Evolutionary conservation across 2,797 vertebrate species (phyloP).

Genomic region (Danio kyathit): DNA sequence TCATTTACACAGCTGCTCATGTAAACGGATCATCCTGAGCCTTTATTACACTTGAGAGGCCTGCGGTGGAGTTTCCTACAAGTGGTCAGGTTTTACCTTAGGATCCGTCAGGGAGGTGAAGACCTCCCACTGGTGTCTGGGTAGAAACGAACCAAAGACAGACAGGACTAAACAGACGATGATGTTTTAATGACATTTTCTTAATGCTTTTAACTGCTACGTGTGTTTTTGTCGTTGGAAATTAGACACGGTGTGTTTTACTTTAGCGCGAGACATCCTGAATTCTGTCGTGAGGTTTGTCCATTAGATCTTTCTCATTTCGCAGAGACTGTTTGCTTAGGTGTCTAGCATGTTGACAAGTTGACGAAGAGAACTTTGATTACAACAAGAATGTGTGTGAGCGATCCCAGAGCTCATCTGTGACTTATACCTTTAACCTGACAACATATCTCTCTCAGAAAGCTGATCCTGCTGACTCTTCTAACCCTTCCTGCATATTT

Average conservation of each 20-base stretch:
- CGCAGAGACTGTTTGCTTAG: slow-evolving; percentile 14
- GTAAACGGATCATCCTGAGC: slow-evolving; percentile 52
- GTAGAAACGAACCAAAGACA: slow-evolving; percentile 26
- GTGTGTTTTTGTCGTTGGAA: slow-evolving; percentile 31
- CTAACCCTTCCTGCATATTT: slow-evolving; percentile 51
- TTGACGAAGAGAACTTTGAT: slow-evolving; percentile 34
- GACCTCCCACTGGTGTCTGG: slow-evolving; percentile 41
- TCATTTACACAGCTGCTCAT: slow-evolving; percentile 57
- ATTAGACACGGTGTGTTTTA: neutral
- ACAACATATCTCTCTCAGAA: slow-evolving; percentile 43
- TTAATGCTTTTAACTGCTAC: slow-evolving; percentile 3
- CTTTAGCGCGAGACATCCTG: neutral
- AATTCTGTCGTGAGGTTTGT: neutral
- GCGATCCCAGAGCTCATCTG: slow-evolving; percentile 25
- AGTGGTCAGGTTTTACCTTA: slow-evolving; percentile 43
- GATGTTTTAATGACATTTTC: slow-evolving; percentile 32
- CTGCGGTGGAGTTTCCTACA: slow-evolving; percentile 41
- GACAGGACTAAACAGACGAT: slow-evolving; percentile 20
- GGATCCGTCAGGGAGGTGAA: slow-evolving; percentile 43
- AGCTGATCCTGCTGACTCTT: slow-evolving; percentile 51
- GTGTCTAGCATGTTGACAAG: slow-evolving; percentile 23
- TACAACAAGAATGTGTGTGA: slow-evolving; percentile 30
- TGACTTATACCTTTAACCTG: slow-evolving; percentile 24
- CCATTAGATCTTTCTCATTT: slow-evolving; percentile 1
- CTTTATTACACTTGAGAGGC: slow-evolving; percentile 44